Percentiles rank a stretch among this genome's conserved stretches.
phyloP scores from a whole-genome alignment of 2,113 vertebrate species.

The Plestiodon gilberti region DNA sequence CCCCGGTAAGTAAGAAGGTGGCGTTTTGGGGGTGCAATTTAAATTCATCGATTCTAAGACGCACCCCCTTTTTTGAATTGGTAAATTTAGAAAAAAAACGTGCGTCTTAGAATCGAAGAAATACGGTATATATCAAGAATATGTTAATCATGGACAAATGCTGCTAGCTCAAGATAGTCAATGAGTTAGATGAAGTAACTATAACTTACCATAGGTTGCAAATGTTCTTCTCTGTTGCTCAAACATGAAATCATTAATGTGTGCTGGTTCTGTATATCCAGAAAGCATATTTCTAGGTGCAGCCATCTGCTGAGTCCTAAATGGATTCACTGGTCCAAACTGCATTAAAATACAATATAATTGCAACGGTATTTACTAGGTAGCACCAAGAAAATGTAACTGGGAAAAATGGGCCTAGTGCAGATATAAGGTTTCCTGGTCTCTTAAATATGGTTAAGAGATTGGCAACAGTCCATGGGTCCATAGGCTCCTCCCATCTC shows the following conservation, averaged over 20 bases:
- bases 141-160: not conserved
- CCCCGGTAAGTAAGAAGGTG: too few relatives aligned
- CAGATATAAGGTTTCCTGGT: not conserved
- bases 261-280: slow-evolving; percentile 94
- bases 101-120: too few relatives aligned
- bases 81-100: too few relatives aligned
- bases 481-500: not conserved
- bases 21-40: too few relatives aligned
- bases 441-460: not conserved
- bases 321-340: slow-evolving; percentile 97
- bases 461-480: not conserved
- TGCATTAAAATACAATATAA: slow-evolving; percentile 58
- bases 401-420: not conserved
- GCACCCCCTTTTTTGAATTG: too few relatives aligned
- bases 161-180: not conserved
- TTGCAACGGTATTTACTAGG: not conserved
- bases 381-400: not conserved
- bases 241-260: slow-evolving; percentile 99
- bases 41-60: too few relatives aligned
- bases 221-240: slow-evolving; percentile 97
- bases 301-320: slow-evolving; percentile 94
- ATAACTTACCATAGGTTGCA: slow-evolving; percentile 88
- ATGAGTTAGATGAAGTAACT: not conserved
- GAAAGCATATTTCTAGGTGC: slow-evolving; percentile 98
- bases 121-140: not conserved